phyloP scores from a whole-genome alignment of 2,888 invertebrate species.

The Drosophila conformis region DNA sequence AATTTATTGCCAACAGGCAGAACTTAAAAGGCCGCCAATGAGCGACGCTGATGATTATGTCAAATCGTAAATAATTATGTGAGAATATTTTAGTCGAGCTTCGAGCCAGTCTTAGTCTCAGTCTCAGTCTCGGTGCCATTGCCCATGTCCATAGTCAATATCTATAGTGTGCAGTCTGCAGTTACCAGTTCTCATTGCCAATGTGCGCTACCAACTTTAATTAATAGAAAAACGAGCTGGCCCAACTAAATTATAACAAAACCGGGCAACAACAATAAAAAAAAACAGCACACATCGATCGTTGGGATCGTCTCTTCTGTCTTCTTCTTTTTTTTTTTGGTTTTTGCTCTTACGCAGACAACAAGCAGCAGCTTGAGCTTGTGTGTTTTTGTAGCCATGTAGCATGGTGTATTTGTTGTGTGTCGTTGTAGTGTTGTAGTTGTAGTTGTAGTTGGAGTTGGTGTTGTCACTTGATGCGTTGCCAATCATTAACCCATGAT shows the following conservation, averaged over 20 bases:
- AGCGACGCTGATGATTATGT: constrained; percentile 76
- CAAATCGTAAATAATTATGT: constrained; percentile 83
- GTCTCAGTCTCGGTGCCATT: constrained; percentile 19
- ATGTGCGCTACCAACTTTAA: constrained; percentile 65
- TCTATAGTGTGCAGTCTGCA: neutral
- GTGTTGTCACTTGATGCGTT: constrained; percentile 62
- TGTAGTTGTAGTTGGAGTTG: constrained; percentile 31
- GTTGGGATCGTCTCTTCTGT: constrained; percentile 13
- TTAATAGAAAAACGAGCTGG: constrained; percentile 72
- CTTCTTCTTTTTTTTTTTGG: constrained; percentile 5
- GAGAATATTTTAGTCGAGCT: constrained; percentile 76
- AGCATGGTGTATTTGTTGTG: constrained; percentile 23
- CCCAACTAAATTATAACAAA: constrained; percentile 67
- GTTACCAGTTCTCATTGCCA: constrained; percentile 38
- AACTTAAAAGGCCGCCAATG: constrained; percentile 43
- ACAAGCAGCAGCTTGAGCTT: constrained; percentile 13
- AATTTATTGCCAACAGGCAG: constrained; percentile 35
- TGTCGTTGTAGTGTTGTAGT: constrained; percentile 5
- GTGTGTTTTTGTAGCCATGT: constrained; percentile 12
- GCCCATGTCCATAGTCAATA: neutral
- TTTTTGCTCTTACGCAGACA: constrained; percentile 24
- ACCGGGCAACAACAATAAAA: constrained; percentile 26
- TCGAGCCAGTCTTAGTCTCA: constrained; percentile 4
- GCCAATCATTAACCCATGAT: constrained; percentile 66
- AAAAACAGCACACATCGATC: constrained; percentile 58